These are phyloP conservation scores for Lordiphosa andalusiaca DNA, from an alignment of 2,888 invertebrate genomes.

Conservation along the genomic window DNA sequence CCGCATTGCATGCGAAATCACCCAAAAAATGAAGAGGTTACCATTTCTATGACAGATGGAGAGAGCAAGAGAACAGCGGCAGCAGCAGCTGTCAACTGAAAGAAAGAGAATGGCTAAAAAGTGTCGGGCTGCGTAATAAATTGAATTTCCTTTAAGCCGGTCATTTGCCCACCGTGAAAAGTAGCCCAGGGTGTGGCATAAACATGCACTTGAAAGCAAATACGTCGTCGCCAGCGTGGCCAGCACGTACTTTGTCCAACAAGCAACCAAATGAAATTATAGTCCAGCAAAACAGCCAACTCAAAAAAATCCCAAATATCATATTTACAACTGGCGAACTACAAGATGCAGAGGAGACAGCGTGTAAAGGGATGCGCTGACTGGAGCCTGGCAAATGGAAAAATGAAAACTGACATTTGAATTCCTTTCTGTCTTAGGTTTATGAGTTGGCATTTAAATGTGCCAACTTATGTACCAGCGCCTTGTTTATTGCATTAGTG, in stretches of 20 bases:
- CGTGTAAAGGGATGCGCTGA: slow-evolving; percentile 24
- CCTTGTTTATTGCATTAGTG: slow-evolving; percentile 28
- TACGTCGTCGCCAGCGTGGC: slow-evolving; percentile 28
- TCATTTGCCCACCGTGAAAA: slow-evolving; percentile 54
- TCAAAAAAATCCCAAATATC: slow-evolving; percentile 66
- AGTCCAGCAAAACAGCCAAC: slow-evolving; percentile 38
- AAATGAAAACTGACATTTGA: slow-evolving; percentile 63
- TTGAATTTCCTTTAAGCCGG: slow-evolving; percentile 65
- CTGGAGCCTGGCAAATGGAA: slow-evolving; percentile 29
- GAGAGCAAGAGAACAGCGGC: slow-evolving; percentile 10
- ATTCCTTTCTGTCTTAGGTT: slow-evolving; percentile 32
- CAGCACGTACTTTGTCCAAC: slow-evolving; percentile 54
- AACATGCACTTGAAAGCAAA: slow-evolving; percentile 49
- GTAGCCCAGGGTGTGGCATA: slow-evolving; percentile 37
- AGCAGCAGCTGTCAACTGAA: slow-evolving; percentile 33
- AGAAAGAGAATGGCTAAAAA: slow-evolving; percentile 38
- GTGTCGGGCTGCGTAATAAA: slow-evolving; percentile 68
- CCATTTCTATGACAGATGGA: neutral
- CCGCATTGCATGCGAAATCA: slow-evolving; percentile 49
- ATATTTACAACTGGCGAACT: slow-evolving; percentile 65
- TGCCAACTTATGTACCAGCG: slow-evolving; percentile 9
- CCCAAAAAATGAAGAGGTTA: slow-evolving; percentile 1
- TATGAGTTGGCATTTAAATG: slow-evolving; percentile 29
- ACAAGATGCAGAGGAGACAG: slow-evolving; percentile 13
- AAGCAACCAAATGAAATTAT: slow-evolving; percentile 62